Percentiles rank a stretch among this genome's conserved stretches.
Conservation (phyloP, 2,113 vertebrate genomes). For the Melospiza melodia region DNA sequence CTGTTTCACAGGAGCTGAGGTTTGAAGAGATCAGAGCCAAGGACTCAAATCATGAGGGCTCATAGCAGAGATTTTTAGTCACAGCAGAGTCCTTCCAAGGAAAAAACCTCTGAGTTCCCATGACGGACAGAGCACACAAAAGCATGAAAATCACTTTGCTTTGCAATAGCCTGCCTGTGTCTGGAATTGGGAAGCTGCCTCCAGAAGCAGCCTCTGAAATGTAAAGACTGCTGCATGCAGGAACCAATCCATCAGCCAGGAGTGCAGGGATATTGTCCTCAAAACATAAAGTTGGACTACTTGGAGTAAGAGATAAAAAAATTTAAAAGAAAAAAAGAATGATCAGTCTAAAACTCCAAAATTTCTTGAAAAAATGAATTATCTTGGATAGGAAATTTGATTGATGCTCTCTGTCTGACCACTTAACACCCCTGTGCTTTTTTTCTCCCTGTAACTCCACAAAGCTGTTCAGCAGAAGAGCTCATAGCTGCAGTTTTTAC, state of each 20-base stretch:
- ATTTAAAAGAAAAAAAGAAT: not conserved
- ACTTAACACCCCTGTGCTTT: not conserved
- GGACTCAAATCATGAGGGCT: not conserved
- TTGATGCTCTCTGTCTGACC: not conserved
- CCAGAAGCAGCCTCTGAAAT: not conserved
- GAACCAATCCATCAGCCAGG: not conserved
- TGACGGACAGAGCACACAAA: not conserved
- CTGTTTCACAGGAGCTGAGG: not conserved
- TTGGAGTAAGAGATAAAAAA: not conserved
- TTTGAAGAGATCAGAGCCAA: not conserved
- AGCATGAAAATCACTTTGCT: slow-evolving; percentile 31
- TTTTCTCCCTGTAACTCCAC: not conserved
- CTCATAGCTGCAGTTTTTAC: not conserved
- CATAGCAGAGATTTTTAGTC: not conserved
- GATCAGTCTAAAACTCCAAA: not conserved
- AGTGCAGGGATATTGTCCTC: not conserved
- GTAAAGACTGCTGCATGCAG: not conserved
- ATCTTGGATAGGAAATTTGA: not conserved
- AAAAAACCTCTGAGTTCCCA: not conserved
- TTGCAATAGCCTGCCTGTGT: not conserved
- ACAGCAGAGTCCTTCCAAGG: not conserved
- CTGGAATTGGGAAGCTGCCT: not conserved
- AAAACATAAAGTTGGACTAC: not conserved
- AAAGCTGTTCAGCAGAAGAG: not conserved
- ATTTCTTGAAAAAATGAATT: not conserved